Evolutionary conservation across 2,888 invertebrate genomes (phyloP), one percentile per base, ranked within the genome.

Genomic region (Rapana venosa): DNA sequence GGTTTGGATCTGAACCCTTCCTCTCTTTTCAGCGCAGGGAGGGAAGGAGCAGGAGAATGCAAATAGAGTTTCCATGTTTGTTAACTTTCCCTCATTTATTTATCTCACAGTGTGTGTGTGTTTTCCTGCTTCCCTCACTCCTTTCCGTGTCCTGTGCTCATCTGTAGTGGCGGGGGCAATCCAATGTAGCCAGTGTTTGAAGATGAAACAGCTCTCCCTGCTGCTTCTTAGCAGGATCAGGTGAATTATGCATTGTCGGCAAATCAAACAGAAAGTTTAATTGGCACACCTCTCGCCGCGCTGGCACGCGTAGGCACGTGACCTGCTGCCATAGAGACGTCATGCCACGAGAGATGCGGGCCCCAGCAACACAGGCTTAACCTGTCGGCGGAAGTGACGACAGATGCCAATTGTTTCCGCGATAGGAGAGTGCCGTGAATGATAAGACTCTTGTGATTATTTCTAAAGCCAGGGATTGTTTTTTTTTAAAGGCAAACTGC

Each of bases 181-280:
- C 86, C 74, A 87, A 47, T 47, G 47, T 87, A 74, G 87, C n/a
- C 66, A 70, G n/a, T 87, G 87, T 87, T 87, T 87, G 87, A 87
- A 87, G 87, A 87, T 87, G 87, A 87, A 87, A 87, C 87, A 87
- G 87, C 11, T n/a, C 70, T n/a, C 74, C 87, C 87, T 87, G 87
- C 47, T 74, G 87, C 74, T 74, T 36, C 87, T 47, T 81, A 36
- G 81, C 88, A 36, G 81, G 83, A 83, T 32, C 32, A 66, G 36
- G n/a, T 88, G 30, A 88, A 88, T 88, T 83, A 88, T 88, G 88
- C 81, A 88, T 88, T 11, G 36, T 26, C 81, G 88, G 88, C 88
- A 88, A 88, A 88, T 88, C 88, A 88, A 81, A 88, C 88, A 88
- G 88, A 88, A 88, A 88, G 61, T 83, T 81, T 83, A 83, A 83